Percentiles rank a stretch among this genome's conserved stretches.
Evolutionary conservation across 2,888 invertebrate species (phyloP).

Genomic region (Phengaris arion): DNA sequence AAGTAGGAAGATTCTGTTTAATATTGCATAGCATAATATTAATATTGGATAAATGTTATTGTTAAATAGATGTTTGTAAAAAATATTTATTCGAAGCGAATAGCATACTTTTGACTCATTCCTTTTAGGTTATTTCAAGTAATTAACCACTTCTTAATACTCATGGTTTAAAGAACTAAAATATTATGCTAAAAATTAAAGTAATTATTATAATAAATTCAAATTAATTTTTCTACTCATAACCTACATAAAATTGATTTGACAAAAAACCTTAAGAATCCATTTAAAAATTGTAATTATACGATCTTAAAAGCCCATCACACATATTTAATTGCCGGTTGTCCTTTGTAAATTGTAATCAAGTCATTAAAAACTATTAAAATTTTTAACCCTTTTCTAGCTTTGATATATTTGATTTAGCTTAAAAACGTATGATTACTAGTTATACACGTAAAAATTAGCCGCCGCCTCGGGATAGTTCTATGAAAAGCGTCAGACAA

Average conservation of each 20-base stretch:
- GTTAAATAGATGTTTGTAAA: no score
- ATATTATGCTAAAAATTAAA: not conserved
- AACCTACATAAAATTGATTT: constrained; percentile 28
- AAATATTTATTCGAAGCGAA: no score
- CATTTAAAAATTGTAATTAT: constrained; percentile 43
- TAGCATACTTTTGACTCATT: not conserved
- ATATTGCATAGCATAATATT: no score
- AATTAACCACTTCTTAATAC: not conserved
- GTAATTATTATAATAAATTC: not conserved
- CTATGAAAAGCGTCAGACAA: constrained; percentile 30
- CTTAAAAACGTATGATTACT: constrained; percentile 64
- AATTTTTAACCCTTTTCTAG: constrained; percentile 59
- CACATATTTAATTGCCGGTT: constrained; percentile 69
- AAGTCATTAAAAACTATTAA: constrained; percentile 75
- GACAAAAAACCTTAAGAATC: constrained; percentile 38
- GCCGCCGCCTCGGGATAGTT: constrained; percentile 30
- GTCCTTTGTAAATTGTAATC: constrained; percentile 65
- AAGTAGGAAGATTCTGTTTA: no score
- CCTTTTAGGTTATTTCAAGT: not conserved
- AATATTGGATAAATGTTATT: no score
- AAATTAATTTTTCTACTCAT: constrained; percentile 9
- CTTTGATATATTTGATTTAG: constrained; percentile 59
- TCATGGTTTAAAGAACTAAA: not conserved
- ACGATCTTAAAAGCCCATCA: constrained; percentile 50
- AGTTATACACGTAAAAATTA: constrained; percentile 46